Conservation (phyloP, 2,888 invertebrate species). For the Steromphala cineraria region DNA sequence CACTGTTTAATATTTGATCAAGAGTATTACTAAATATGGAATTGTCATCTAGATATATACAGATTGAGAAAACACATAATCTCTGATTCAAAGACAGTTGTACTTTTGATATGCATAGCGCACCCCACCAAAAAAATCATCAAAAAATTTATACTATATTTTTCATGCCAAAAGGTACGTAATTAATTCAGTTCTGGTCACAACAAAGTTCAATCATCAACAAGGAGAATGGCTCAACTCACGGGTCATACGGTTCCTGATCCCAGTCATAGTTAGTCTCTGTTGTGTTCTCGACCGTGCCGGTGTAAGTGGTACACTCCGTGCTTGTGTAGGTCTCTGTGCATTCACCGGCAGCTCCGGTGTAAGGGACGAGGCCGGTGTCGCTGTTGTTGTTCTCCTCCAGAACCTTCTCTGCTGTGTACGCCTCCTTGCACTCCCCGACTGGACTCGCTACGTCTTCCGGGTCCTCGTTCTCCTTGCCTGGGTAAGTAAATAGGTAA, state of each 20-base stretch:
- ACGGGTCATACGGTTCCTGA: conserved; percentile 85
- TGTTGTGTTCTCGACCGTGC: conserved; percentile 60
- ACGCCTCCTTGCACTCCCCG: conserved; percentile 43
- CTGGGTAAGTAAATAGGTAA: conserved; percentile 32
- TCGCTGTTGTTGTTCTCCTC: conserved; percentile 43
- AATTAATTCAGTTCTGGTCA: too few species aligned
- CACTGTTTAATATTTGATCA: too few species aligned
- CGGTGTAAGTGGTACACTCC: background rate
- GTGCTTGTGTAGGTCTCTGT: background rate
- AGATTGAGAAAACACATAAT: too few species aligned
- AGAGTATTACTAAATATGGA: too few species aligned
- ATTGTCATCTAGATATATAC: too few species aligned
- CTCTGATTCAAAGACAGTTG: too few species aligned
- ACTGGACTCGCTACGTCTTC: conserved; percentile 24
- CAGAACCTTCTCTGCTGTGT: conserved; percentile 40
- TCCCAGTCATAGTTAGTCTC: conserved; percentile 81
- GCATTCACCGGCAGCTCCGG: background rate
- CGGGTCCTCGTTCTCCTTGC: conserved; percentile 71
- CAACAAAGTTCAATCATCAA: too few species aligned
- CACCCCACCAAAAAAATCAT: too few species aligned
- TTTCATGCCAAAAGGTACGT: too few species aligned
- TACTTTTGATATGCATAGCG: too few species aligned
- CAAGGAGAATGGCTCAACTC: conserved; percentile 42
- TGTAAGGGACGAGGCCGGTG: background rate
- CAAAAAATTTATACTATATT: too few species aligned